A percentile compares a stretch with the other conserved stretches of the same genome.
Evolutionary conservation across 2,113 vertebrate genomes (phyloP).

Genomic region (Mustelus asterias): DNA sequence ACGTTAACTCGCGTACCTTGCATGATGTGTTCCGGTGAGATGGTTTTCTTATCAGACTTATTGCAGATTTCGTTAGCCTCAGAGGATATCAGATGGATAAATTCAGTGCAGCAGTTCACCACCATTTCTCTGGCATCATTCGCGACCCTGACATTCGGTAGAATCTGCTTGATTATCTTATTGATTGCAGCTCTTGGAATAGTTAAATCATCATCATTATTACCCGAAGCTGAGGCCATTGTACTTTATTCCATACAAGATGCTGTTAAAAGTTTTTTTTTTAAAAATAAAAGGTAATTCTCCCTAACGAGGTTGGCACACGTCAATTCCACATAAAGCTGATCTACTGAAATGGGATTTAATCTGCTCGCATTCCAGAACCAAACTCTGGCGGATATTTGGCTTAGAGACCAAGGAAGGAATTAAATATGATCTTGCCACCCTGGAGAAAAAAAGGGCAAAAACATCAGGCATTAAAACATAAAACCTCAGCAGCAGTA

Average conservation of each 20-base stretch:
- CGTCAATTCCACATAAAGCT: not conserved
- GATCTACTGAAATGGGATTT: not conserved
- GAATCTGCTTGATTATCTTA: slow-evolving; percentile 38
- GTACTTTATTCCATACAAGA: not conserved
- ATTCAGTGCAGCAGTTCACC: slow-evolving; percentile 39
- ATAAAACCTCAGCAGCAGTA: not conserved
- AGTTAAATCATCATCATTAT: slow-evolving; percentile 36
- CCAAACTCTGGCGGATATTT: not conserved
- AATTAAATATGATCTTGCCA: not conserved
- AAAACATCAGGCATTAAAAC: not conserved
- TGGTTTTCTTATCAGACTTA: slow-evolving; percentile 39
- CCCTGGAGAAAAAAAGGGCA: not conserved
- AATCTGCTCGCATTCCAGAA: not conserved
- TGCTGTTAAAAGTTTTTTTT: not conserved
- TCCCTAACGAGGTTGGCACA: not conserved
- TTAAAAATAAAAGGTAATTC: not conserved
- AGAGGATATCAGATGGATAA: slow-evolving; percentile 37
- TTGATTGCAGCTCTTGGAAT: slow-evolving; percentile 40
- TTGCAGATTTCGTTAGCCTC: slow-evolving; percentile 39
- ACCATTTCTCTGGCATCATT: slow-evolving; percentile 39
- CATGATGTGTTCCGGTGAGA: slow-evolving; percentile 37
- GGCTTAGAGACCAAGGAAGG: not conserved
- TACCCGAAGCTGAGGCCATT: slow-evolving; percentile 36
- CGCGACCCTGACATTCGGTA: slow-evolving; percentile 37
- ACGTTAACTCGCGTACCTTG: not conserved